Base-by-base conservation (phyloP, 2,797 vertebrate species). In the Taenioides sp. region DNA sequence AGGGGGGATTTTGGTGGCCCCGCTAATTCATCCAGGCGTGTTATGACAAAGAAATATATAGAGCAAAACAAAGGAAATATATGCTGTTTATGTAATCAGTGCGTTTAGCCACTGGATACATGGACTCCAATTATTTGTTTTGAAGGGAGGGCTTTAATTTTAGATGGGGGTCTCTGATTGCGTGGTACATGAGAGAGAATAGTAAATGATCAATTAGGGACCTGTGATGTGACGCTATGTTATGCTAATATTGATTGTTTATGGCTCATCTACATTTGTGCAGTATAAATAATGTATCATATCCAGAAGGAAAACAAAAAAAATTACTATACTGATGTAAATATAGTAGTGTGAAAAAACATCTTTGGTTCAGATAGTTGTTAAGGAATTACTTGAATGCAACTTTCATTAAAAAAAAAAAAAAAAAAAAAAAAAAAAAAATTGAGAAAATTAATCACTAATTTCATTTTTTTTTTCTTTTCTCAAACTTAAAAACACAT, bases 31-130 rank as follows among this genome's bases (percentile, higher is more conserved):
- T 67, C 63, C 74, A 31, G 74, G 79, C 65, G 78, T 84, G 74
- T 80, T 77, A 69, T 73, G 79, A 88, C 80, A 88, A 82, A 80
- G 50, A 77, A 61, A 80, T 70, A 58, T 80, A 87, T 65, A 70
- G 69, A 79, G 62, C 59, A 76, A 70, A 77, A 77, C 71, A 77
- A 62, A 78, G 66, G 61, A 52, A 77, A 78, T 75, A 70, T 75
- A 77, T 71, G 73, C 71, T 70, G 68, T 70, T 81, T 81, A 85
- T 86, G 75, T 82, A 83, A 88, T 88, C 86, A 74, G 40, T 43
- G 60, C 49, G 81, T 82, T 80, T 82, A 72, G 72, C 70, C 71
- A 78, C 72, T 72, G 75, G 80, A 87, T 74, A 79, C 73, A 69
- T 28, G 67, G 49, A 69, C 27, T 74, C 61, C 62, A 73, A 81